A percentile compares a stretch with the other conserved stretches of the same genome.
These are phyloP conservation scores for Boleophthalmus pectinirostris DNA, from an alignment of 2,113 vertebrate genomes.

Conservation along the genomic window DNA sequence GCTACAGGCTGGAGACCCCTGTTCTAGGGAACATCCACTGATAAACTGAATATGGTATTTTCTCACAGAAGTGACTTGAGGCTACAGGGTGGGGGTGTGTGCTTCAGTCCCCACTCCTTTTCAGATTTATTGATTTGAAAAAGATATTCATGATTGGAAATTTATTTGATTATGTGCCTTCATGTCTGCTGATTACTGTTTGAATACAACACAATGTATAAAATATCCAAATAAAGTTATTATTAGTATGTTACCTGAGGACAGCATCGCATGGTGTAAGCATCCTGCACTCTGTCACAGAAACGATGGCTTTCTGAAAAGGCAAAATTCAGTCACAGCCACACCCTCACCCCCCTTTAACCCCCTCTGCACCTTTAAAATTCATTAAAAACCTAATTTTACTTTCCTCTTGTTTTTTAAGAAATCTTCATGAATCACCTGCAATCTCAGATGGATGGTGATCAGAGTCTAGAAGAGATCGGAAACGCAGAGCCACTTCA, in stretches of 20 bases:
- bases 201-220: too few species aligned
- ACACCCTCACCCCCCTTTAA: not conserved
- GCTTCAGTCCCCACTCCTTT: too few species aligned
- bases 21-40: too few species aligned
- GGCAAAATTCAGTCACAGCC: constrained; percentile 6
- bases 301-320: constrained; percentile 92
- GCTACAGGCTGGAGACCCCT: too few species aligned
- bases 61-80: not conserved
- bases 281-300: constrained; percentile 95
- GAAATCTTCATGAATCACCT: constrained; percentile 73
- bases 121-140: too few species aligned
- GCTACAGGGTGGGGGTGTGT: too few species aligned
- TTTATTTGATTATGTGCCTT: too few species aligned
- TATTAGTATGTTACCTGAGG: constrained; percentile 85
- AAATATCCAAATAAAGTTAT: too few species aligned
- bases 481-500: constrained; percentile 93
- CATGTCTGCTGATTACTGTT: too few species aligned
- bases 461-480: constrained; percentile 94
- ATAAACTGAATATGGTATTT: not conserved
- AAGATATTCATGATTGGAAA: too few species aligned
- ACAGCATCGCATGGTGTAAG: constrained; percentile 96
- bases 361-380: not conserved
- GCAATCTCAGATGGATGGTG: constrained; percentile 97
- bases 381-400: too few species aligned
- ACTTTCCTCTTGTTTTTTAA: too few species aligned